phyloP scores from a whole-genome alignment of 2,888 invertebrate species.

The Meteorus cinctellus region DNA sequence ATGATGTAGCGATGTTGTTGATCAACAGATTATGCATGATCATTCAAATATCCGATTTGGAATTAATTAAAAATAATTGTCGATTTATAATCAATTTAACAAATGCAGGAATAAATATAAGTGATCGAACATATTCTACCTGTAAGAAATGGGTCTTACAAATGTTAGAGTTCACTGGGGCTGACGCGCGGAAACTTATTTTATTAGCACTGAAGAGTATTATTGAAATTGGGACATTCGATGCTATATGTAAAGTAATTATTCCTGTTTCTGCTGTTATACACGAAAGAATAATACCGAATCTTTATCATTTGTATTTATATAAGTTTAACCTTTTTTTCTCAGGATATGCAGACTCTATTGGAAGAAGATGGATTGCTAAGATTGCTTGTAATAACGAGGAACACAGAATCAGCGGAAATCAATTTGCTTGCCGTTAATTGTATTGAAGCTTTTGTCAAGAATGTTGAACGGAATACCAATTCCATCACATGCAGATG shows the following conservation, averaged over 20 bases:
- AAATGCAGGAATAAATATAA: slow-evolving; percentile 55
- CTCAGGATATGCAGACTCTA: slow-evolving; percentile 60
- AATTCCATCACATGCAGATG: slow-evolving; percentile 54
- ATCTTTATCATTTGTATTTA: neutral
- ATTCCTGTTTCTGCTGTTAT: neutral
- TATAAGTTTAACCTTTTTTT: slow-evolving; percentile 11
- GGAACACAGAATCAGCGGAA: slow-evolving; percentile 58
- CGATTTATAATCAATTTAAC: slow-evolving; percentile 61
- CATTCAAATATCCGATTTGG: slow-evolving; percentile 58
- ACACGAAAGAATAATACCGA: no score
- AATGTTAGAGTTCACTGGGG: slow-evolving; percentile 56
- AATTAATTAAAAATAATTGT: slow-evolving; percentile 60
- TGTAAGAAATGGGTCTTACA: slow-evolving; percentile 63
- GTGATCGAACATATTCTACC: slow-evolving; percentile 56
- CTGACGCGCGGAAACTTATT: slow-evolving; percentile 51
- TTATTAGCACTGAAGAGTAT: slow-evolving; percentile 59
- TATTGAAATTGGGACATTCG: slow-evolving; percentile 55
- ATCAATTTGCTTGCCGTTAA: slow-evolving; percentile 59
- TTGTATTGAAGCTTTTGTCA: slow-evolving; percentile 64
- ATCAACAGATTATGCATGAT: slow-evolving; percentile 60
- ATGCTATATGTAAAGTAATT: slow-evolving; percentile 58
- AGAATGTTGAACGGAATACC: slow-evolving; percentile 53
- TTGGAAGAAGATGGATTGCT: slow-evolving; percentile 57
- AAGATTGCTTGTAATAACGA: slow-evolving; percentile 52
- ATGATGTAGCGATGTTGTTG: slow-evolving; percentile 69